phyloP scores from a whole-genome alignment of 2,113 vertebrate genomes.

The Pachyramphus minor region DNA sequence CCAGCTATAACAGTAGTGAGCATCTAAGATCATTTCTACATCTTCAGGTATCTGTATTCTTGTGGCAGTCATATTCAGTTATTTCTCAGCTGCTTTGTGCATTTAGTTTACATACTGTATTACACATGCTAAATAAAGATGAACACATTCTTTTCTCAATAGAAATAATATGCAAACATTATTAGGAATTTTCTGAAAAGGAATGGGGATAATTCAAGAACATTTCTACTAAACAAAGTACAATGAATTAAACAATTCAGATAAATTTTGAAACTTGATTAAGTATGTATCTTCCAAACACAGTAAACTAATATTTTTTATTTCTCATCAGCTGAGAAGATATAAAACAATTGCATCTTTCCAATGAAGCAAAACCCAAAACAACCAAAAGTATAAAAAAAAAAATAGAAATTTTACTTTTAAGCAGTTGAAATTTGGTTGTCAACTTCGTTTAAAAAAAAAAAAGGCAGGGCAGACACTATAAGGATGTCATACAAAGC shows the following conservation, averaged over 20 bases:
- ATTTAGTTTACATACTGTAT: background rate
- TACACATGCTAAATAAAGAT: background rate
- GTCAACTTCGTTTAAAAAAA: background rate
- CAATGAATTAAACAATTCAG: background rate
- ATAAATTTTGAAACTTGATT: background rate
- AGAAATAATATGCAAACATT: background rate
- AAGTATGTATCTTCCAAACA: background rate
- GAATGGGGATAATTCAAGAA: background rate
- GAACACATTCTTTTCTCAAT: background rate
- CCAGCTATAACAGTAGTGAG: background rate
- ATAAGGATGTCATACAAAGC: background rate
- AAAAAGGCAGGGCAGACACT: accelerated
- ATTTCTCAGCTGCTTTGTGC: background rate
- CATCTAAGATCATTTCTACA: background rate
- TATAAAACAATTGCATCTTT: background rate
- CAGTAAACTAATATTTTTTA: background rate
- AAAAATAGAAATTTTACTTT: background rate
- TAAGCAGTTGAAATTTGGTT: background rate
- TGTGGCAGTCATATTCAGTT: background rate
- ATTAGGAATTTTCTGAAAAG: background rate
- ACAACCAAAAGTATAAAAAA: background rate
- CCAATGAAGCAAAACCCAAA: background rate
- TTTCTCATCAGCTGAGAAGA: background rate
- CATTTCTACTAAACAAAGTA: background rate
- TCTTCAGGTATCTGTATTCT: background rate